Conservation (phyloP, 2,113 vertebrate genomes). For the Holacanthus passer region DNA sequence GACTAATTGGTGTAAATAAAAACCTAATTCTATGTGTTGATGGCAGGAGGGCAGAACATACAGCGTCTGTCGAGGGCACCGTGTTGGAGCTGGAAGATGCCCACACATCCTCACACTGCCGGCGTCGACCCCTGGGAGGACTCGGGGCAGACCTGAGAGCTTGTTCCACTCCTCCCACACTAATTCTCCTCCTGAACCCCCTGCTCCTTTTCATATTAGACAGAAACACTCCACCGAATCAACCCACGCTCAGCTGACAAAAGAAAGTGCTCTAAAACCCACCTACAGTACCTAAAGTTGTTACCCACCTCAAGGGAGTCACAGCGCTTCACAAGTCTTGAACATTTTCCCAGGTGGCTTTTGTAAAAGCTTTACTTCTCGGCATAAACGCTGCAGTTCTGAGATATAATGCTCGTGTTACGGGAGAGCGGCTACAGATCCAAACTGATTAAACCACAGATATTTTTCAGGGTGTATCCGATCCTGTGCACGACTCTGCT, state of each 20-base stretch:
- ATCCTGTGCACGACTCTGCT: neutral
- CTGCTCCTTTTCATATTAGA: constrained; percentile 48
- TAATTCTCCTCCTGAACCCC: constrained; percentile 10
- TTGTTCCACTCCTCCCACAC: constrained; percentile 22
- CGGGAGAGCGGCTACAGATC: neutral
- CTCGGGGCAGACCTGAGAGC: constrained; percentile 27
- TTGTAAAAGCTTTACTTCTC: constrained; percentile 1
- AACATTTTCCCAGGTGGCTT: neutral
- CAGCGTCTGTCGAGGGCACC: neutral
- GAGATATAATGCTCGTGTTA: neutral
- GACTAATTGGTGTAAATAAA: neutral
- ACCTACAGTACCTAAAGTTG: neutral
- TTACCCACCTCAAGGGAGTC: neutral
- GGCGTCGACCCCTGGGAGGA: neutral
- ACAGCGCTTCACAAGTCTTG: constrained; percentile 3
- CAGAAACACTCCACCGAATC: constrained; percentile 39
- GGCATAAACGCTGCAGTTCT: neutral
- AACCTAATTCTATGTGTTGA: neutral
- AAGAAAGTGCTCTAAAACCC: constrained; percentile 34
- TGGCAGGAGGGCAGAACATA: neutral
- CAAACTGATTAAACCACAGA: constrained; percentile 14
- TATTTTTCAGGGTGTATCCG: neutral
- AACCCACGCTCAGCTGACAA: constrained; percentile 19
- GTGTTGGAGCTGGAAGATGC: constrained; percentile 2
- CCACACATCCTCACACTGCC: constrained; percentile 5